Evolutionary conservation across 2,797 vertebrate species (phyloP), one percentile per base, ranked within the genome.

Genomic region (Xenentodon cancila): DNA sequence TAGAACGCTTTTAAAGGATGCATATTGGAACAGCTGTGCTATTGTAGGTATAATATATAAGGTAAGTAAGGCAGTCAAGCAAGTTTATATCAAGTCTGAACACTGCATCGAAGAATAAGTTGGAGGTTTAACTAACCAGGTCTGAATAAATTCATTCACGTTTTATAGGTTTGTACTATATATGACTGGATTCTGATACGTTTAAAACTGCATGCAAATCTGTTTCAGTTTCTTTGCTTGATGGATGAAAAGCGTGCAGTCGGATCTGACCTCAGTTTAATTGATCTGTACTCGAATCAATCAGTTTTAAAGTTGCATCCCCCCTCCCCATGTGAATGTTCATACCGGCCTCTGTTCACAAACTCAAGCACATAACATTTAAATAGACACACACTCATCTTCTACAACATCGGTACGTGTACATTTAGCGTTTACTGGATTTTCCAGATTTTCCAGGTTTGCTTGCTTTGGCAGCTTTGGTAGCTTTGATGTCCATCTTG

Each of bases 401-500:
- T 54, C 51, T 59, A 9, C 0, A 16, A 17, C 73, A 15, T 40
- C 20, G 51, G 44, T 40, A 15, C 0, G 6, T 4, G 19, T 0
- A 25, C 32, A 19, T n/a, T 76, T 75, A 88, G 44, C 83, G 89
- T 88, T 92, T 91, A 54, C 84, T 82, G 30, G 88, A 85, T 75
- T 90, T 92, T 13, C 88, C 81, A 12, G 87, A 75, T 71, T 93
- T 92, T 19, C 86, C 75, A 40, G 86, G 59, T 68, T 92, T 92
- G 74, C 84, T 74, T 0, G 82, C 21, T 71, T 92, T 93, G 0
- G 87, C 78, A 53, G 87, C 87, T 92, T 94, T 94, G 84, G 95
- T 95, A 80, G 96, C 93, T 3, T 94, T 97, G 88, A 97, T 96
- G 90, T 98, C 96, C 2, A 95, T 95, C 94, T 98, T 99, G 3